Evolutionary conservation across 2,797 vertebrate genomes (phyloP).

Genomic region (Acropternis orthonyx): DNA sequence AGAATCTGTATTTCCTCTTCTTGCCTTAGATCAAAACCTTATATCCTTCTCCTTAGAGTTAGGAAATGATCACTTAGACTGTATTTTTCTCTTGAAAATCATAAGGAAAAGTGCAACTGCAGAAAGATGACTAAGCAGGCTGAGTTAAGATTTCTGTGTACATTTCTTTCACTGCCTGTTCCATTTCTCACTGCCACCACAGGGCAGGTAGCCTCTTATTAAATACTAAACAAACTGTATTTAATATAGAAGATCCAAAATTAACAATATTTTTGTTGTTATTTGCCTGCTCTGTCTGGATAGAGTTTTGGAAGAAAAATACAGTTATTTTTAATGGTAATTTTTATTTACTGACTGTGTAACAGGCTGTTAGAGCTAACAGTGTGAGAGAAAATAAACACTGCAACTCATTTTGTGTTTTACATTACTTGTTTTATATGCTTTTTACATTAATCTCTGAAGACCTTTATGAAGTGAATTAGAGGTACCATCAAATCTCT

Average conservation of each 20-base stretch:
- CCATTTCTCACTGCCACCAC: neutral
- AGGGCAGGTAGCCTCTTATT: neutral
- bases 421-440: neutral
- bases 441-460: neutral
- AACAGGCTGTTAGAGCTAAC: neutral
- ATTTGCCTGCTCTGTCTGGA: neutral
- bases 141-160: neutral
- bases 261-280: neutral
- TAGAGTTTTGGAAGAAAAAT: neutral
- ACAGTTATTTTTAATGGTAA: neutral
- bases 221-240: neutral
- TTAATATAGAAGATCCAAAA: neutral
- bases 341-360: conserved; percentile 4
- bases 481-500: neutral
- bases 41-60: neutral
- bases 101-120: neutral
- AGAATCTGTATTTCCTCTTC: neutral
- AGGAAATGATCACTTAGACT: neutral
- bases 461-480: neutral
- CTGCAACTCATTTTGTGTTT: neutral
- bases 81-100: neutral
- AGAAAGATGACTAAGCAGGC: neutral
- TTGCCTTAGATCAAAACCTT: neutral
- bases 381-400: neutral
- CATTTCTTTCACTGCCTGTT: neutral